These are phyloP conservation scores for Drosophila nasuta DNA, from an alignment of 1,140 invertebrate species.

Conservation along the genomic window DNA sequence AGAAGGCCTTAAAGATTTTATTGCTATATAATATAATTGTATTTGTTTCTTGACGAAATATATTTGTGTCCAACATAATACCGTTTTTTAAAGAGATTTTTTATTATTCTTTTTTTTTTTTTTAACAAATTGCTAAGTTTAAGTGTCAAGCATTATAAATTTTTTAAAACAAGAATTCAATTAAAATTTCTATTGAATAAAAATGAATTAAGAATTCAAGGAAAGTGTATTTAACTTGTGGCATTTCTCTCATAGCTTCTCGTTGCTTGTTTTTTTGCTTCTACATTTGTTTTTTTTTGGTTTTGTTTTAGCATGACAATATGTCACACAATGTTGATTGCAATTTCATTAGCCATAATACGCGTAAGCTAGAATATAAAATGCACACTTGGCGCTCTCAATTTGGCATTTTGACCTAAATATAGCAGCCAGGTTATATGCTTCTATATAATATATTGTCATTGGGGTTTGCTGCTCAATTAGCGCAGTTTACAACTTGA, in stretches of 20 bases:
- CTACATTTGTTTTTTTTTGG: conserved; percentile 7
- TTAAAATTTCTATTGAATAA: not conserved
- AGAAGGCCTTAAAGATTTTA: too few relatives aligned
- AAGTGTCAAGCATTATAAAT: not conserved
- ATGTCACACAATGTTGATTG: conserved; percentile 59
- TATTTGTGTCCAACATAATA: too few relatives aligned
- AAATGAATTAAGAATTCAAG: not conserved
- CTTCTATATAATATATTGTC: conserved; percentile 10
- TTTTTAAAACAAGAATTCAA: not conserved
- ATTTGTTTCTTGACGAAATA: too few relatives aligned
- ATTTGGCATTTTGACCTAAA: conserved; percentile 73
- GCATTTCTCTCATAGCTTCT: conserved; percentile 1
- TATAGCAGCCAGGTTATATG: conserved; percentile 26
- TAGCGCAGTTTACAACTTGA: conserved; percentile 52
- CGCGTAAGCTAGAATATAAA: conserved; percentile 59
- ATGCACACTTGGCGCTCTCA: conserved; percentile 67
- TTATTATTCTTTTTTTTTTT: too few relatives aligned
- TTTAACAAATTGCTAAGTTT: too few relatives aligned
- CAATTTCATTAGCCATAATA: conserved; percentile 60
- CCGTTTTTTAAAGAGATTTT: too few relatives aligned
- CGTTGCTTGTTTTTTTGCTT: not conserved
- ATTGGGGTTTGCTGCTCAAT: conserved; percentile 48
- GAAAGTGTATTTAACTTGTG: conserved; percentile 12
- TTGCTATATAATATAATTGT: too few relatives aligned
- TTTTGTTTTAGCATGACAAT: conserved; percentile 19